Base-by-base conservation (phyloP, 1,140 invertebrate species). In the Halesus radiatus region DNA sequence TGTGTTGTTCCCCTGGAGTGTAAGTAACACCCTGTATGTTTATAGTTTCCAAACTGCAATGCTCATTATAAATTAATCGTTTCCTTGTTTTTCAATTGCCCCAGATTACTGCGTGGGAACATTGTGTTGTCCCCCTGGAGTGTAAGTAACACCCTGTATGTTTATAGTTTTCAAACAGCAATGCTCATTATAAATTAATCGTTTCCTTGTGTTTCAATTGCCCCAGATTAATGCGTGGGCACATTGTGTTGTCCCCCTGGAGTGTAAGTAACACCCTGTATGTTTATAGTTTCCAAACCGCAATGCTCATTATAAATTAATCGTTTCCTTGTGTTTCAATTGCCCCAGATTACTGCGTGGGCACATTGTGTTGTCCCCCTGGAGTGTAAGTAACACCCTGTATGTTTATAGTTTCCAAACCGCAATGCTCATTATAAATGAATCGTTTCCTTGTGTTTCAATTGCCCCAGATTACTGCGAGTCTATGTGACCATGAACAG, bases 301-400 rank as follows among this genome's bases (percentile, higher is more conserved):
- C 32, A 29, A 37, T 29, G 16, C 16, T 45, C n/a, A 37, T 66
- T 37, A 29, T 8, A 3, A n/a, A 32, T 66, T 45, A 66, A 66
- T 66, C 45, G 62, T 66, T 66, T 66, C 29, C 62, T 29, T 13
- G 23, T n/a, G n/a, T n/a, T n/a, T n/a, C n/a, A n/a, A n/a, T n/a
- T n/a, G n/a, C n/a, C n/a, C n/a, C n/a, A n/a, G n/a, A n/a, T n/a
- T n/a, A n/a, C 15, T 32, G 23, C 26, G 62, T 29, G n/a, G 4
- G 58, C n/a, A n/a, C n/a, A 20, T 1, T 62, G 60, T 29, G 3
- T 45, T 45, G 1, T 45, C 37, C 37, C 37, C 13, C 37, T 10
- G 37, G 37, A 45, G 37, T 13, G 1, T 13, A 13, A 45, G 37
- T 45, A 45, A 13, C n/a, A n/a, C 37, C 37, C 37, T 45, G 37